Conservation (phyloP, 2,888 invertebrate genomes). For the Epirrhoe tristata region DNA sequence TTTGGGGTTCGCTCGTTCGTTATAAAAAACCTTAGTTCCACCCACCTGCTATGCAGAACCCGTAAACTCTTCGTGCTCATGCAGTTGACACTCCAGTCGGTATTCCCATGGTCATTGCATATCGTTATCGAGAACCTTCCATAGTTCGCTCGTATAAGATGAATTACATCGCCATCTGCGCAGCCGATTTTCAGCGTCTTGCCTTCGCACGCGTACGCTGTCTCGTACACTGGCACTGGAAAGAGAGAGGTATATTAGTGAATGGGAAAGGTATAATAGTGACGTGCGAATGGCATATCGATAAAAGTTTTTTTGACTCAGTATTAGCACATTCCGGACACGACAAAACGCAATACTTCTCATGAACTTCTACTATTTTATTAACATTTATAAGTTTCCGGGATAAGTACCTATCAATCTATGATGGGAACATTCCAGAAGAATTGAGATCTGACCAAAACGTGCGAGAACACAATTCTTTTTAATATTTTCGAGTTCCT, state of each 20-base stretch:
- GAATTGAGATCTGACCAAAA: too few relatives aligned
- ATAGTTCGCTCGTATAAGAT: constrained; percentile 97
- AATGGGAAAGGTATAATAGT: constrained; percentile 1
- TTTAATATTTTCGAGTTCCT: too few relatives aligned
- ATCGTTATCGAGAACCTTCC: constrained; percentile 97
- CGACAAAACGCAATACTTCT: too few relatives aligned
- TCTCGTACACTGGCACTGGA: constrained; percentile 93
- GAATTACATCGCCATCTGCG: constrained; percentile 94
- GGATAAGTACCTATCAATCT: too few relatives aligned
- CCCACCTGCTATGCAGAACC: constrained; percentile 94
- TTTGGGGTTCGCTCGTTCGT: too few relatives aligned
- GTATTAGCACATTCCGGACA: too few relatives aligned
- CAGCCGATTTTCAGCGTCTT: constrained; percentile 95
- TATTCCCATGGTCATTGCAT: constrained; percentile 97
- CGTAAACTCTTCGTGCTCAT: constrained; percentile 95
- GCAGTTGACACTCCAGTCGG: constrained; percentile 98
- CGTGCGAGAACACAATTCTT: too few relatives aligned
- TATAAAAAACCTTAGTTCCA: background rate
- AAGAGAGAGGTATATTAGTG: constrained; percentile 47
- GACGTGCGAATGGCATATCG: background rate
- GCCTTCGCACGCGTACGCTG: constrained; percentile 97
- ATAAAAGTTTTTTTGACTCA: background rate
- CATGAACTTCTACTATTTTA: too few relatives aligned
- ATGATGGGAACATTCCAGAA: too few relatives aligned
- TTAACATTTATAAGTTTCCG: too few relatives aligned